These are phyloP conservation scores for Bombyx mandarina DNA, from an alignment of 1,140 invertebrate genomes.

Conservation along the genomic window DNA sequence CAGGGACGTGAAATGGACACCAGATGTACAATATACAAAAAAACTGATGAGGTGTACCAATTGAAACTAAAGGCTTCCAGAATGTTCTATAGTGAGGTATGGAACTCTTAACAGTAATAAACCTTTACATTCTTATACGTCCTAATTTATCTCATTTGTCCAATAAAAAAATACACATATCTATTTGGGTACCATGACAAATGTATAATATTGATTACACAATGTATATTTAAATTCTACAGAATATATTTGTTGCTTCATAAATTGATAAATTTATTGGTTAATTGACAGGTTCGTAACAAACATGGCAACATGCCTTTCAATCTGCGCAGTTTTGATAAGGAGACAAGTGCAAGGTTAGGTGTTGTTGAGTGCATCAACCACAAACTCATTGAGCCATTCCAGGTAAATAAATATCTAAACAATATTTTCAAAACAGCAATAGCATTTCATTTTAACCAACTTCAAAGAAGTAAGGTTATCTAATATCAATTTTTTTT, in stretches of 20 bases:
- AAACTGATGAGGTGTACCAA: slow-evolving; percentile 97
- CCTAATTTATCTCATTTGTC: not conserved
- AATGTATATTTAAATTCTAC: too few species aligned
- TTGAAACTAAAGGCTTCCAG: slow-evolving; percentile 97
- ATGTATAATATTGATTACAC: not conserved
- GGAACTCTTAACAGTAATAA: not conserved
- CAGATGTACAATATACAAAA: slow-evolving; percentile 97
- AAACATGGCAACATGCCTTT: slow-evolving; percentile 97
- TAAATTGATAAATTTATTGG: slow-evolving; percentile 1
- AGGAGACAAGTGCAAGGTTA: slow-evolving; percentile 97
- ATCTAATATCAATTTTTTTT: too few species aligned
- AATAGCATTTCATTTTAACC: too few species aligned
- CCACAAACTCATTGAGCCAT: slow-evolving; percentile 97
- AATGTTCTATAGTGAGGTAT: slow-evolving; percentile 92
- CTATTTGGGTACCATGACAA: not conserved
- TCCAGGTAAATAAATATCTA: slow-evolving; percentile 74
- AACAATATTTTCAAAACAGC: not conserved
- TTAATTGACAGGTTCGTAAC: slow-evolving; percentile 77
- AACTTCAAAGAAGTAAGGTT: too few species aligned
- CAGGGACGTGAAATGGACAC: slow-evolving; percentile 91
- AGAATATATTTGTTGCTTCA: too few species aligned
- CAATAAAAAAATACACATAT: not conserved
- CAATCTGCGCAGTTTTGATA: slow-evolving; percentile 91
- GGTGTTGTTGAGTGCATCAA: slow-evolving; percentile 98
- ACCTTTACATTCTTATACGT: not conserved